phyloP scores from a whole-genome alignment of 2,113 vertebrate genomes.

The Origma solitaria region DNA sequence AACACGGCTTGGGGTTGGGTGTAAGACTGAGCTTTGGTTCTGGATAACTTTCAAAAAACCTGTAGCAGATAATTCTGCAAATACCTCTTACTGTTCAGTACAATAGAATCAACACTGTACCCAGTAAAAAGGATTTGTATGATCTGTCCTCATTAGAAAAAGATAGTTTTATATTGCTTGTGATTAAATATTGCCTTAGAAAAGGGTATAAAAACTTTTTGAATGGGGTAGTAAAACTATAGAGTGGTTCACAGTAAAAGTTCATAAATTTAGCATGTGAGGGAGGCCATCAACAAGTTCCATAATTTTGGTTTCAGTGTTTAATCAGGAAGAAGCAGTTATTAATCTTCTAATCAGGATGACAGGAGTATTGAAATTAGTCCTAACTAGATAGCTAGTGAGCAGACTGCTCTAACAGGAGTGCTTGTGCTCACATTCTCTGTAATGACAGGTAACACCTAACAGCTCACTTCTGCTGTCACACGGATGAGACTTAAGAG shows the following conservation, averaged over 20 bases:
- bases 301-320: neutral
- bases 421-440: rapidly evolving
- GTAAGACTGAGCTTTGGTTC: neutral
- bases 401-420: neutral
- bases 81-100: neutral
- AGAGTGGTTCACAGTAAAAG: neutral
- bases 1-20: neutral
- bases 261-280: neutral
- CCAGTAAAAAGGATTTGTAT: neutral
- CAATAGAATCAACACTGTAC: neutral
- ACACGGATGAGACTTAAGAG: neutral
- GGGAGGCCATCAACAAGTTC: neutral
- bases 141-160: neutral
- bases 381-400: neutral
- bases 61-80: neutral
- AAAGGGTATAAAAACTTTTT: neutral
- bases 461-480: neutral
- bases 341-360: neutral
- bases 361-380: neutral
- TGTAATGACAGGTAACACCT: neutral
- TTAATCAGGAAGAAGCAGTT: neutral
- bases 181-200: constrained; percentile 3
- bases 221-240: neutral
- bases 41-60: neutral
- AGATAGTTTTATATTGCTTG: neutral